phyloP scores from a whole-genome alignment of 2,113 vertebrate genomes.

The Manacus vitellinus region DNA sequence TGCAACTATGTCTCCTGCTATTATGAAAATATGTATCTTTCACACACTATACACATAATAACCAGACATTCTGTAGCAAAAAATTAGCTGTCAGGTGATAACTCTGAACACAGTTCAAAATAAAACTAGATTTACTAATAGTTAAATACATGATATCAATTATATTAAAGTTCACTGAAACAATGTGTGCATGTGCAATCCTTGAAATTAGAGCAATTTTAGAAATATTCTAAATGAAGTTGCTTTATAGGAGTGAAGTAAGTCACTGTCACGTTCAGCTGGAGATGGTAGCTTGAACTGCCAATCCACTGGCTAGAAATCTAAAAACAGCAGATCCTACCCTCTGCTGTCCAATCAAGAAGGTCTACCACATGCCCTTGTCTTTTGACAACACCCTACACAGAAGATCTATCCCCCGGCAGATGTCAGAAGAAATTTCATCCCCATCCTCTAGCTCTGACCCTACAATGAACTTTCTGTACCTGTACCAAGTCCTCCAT shows the following conservation, averaged over 20 bases:
- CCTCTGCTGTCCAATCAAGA: not conserved
- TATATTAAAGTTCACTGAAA: not conserved
- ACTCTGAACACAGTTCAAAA: not conserved
- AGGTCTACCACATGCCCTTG: not conserved
- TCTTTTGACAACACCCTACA: not conserved
- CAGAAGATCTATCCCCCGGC: not conserved
- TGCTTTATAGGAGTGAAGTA: not conserved
- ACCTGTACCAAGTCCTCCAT: not conserved
- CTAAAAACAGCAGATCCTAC: not conserved
- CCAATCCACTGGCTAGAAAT: not conserved
- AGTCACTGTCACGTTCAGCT: not conserved
- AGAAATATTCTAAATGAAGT: not conserved
- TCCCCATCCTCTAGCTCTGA: not conserved
- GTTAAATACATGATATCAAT: not conserved
- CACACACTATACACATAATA: not conserved
- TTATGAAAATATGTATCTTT: not conserved
- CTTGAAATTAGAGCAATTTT: not conserved
- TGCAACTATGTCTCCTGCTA: not conserved
- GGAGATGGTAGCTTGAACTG: not conserved
- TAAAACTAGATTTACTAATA: not conserved
- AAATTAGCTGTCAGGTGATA: not conserved
- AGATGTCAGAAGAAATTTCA: not conserved
- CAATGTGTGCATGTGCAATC: fast-evolving
- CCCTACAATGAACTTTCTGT: not conserved
- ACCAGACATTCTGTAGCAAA: not conserved